phyloP scores from a whole-genome alignment of 1,140 invertebrate species.

The Leptopilina boulardi region DNA sequence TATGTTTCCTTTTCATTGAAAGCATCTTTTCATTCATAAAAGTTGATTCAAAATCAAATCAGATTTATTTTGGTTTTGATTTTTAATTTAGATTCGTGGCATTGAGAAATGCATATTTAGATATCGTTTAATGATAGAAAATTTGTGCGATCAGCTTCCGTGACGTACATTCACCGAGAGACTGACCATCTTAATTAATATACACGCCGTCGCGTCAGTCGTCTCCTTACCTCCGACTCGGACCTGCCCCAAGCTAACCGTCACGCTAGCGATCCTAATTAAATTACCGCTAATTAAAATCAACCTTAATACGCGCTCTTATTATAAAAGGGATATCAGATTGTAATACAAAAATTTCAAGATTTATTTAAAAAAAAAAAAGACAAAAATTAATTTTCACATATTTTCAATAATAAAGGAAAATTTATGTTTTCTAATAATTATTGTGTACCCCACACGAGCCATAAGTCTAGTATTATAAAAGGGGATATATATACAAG shows the following conservation, averaged over 20 bases:
- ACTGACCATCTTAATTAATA: conserved; percentile 71
- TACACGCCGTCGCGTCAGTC: conserved; percentile 57
- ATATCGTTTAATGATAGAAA: conserved; percentile 42
- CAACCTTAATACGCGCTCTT: conserved; percentile 72
- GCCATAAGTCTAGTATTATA: conserved; percentile 71
- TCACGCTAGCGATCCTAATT: conserved; percentile 74
- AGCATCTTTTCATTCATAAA: conserved; percentile 51
- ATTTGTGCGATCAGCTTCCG: conserved; percentile 66
- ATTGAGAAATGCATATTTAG: not conserved
- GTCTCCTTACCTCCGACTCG: conserved; percentile 60
- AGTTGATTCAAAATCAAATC: too few species aligned
- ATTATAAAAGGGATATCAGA: conserved; percentile 55
- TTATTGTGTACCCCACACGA: conserved; percentile 54
- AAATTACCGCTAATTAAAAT: conserved; percentile 75
- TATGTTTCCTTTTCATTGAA: conserved; percentile 45
- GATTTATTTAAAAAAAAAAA: too few species aligned
- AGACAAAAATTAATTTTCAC: not conserved
- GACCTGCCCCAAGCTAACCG: conserved; percentile 66
- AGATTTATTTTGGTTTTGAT: too few species aligned
- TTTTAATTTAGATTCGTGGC: too few species aligned
- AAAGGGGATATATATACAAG: conserved; percentile 70
- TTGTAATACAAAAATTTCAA: too few species aligned
- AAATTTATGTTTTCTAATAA: too few species aligned
- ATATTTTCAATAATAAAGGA: not conserved
- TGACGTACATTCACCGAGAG: conserved; percentile 67